Conservation (phyloP, 2,888 invertebrate genomes). For the Tetranychus piercei region DNA sequence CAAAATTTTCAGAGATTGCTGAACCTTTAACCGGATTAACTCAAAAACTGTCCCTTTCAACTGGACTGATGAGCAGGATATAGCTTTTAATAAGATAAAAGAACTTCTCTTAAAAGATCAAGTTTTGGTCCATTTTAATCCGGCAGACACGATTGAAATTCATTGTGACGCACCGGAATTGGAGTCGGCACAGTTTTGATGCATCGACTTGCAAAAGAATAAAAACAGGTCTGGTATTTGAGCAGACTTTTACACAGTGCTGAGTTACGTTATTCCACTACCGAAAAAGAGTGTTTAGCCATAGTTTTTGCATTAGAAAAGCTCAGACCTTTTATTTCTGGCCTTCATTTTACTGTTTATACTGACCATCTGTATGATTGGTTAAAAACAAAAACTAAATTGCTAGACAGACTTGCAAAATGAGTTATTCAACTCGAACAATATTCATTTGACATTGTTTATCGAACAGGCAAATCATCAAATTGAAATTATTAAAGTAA, state of each 20-base stretch:
- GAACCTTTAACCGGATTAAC: neutral
- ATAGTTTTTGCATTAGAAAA: constrained; percentile 22
- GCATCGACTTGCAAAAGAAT: neutral
- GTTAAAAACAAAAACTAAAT: neutral
- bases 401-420: neutral
- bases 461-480: neutral
- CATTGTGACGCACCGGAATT: neutral
- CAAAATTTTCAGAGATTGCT: neutral
- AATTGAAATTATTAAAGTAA: too few relatives aligned
- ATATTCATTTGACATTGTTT: neutral
- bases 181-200: neutral
- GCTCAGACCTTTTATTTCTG: neutral
- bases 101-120: neutral
- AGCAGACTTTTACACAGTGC: constrained; percentile 22
- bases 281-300: constrained; percentile 25
- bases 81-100: neutral
- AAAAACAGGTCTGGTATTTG: constrained; percentile 21
- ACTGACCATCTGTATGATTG: neutral
- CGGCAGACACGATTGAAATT: neutral
- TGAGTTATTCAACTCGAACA: neutral
- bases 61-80: neutral
- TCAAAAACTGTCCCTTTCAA: neutral
- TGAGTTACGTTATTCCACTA: constrained; percentile 25
- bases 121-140: neutral
- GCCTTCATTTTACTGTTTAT: neutral